Evolutionary conservation across 2,797 vertebrate species (phyloP).

Genomic region (Chelmon rostratus): DNA sequence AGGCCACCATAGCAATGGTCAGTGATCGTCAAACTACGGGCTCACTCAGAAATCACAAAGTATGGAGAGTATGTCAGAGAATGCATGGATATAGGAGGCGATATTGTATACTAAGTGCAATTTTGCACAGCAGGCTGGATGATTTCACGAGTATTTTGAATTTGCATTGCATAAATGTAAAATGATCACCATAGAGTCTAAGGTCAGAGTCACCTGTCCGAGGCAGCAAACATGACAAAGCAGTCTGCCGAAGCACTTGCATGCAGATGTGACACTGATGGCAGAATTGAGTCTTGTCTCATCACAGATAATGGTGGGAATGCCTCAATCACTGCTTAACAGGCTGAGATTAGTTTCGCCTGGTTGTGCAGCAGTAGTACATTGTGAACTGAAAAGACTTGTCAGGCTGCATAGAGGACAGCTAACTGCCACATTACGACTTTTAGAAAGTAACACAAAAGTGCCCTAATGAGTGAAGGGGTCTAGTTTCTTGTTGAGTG

Average conservation of each 20-base stretch:
- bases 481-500: background rate
- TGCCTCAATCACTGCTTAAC: slow-evolving; percentile 33
- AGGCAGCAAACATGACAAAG: slow-evolving; percentile 6
- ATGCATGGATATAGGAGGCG: background rate
- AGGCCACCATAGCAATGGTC: too few relatives aligned
- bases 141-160: too few relatives aligned
- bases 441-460: slow-evolving; percentile 2
- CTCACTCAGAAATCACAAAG: background rate
- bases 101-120: background rate
- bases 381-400: background rate
- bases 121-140: background rate
- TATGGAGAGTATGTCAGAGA: background rate
- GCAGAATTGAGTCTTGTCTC: slow-evolving; percentile 23
- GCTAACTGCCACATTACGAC: background rate
- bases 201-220: background rate
- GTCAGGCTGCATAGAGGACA: background rate
- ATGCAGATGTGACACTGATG: slow-evolving; percentile 30
- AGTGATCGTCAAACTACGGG: background rate
- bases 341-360: slow-evolving; percentile 36
- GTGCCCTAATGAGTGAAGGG: background rate
- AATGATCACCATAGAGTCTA: background rate
- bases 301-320: slow-evolving; percentile 25
- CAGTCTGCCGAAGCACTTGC: slow-evolving; percentile 8
- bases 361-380: background rate
- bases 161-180: background rate